Base-by-base conservation (phyloP, 2,113 vertebrate genomes). In the Piprites chloris region DNA sequence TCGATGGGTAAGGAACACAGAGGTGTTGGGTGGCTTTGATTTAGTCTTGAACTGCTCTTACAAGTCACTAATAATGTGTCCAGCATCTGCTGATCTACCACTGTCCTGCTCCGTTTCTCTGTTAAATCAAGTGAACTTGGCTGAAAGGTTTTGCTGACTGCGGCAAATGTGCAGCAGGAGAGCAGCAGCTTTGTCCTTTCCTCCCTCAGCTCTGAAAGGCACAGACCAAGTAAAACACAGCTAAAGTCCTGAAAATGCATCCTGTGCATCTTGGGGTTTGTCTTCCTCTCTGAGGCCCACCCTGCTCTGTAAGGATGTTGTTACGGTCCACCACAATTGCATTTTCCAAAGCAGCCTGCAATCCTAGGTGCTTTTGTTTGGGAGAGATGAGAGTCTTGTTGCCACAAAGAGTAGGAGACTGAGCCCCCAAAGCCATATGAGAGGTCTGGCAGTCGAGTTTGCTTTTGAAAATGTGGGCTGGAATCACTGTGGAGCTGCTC, bases 1-100 rank as follows among this genome's bases (percentile, higher is more conserved):
- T 99, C 99, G 1, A 99, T 99, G 99, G 99, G 99, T 99, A 97
- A 99, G 98, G 73, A 93, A 14, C 65, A 74, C 24, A 44, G 13
- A 71, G 32, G 26, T 42, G 16, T 67, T 81, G 42, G 17, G 59
- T n/a, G 46, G 21, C 55, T 91, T 87, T 74, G 52, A 85, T 10
- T 84, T 66, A 73, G 63, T 53, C 37, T 41, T 37, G 58, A 71
- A 9, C 42, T 6, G 5, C 20, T 94, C 42, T 50, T 84, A 9
- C 15, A 9, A 79, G 18, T 42, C 37, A 62, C 79, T 69, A 56
- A 74, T 84, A 58, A 81, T 1, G 10, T 72, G 30, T 47, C 58
- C 62, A 65, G 62, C 35, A 69, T 82, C 74, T 93, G 93, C 84
- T 89, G 77, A 52, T 81, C 62, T 77, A 19, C 83, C 41, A 21